Percentiles rank a stretch among this genome's conserved stretches.
phyloP scores from a whole-genome alignment of 2,113 vertebrate genomes.

The Sylvilagus bachmani region DNA sequence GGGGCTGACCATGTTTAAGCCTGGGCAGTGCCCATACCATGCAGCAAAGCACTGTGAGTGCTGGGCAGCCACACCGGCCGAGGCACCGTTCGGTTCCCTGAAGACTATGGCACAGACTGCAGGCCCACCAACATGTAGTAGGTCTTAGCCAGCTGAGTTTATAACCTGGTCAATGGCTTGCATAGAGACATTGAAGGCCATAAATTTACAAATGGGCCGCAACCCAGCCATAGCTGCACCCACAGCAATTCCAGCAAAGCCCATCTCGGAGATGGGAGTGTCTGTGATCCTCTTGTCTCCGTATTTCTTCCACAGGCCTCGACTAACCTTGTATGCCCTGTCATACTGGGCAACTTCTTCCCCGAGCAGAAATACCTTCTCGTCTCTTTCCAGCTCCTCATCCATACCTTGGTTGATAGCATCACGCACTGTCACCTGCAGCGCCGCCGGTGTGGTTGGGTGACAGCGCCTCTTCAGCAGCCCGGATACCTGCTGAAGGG shows the following conservation, averaged over 20 bases:
- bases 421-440: slow-evolving; percentile 97
- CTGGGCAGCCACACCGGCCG: slow-evolving; percentile 95
- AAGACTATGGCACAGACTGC: slow-evolving; percentile 96
- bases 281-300: slow-evolving; percentile 98
- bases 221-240: slow-evolving; percentile 98
- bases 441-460: no score
- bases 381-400: slow-evolving; percentile 98
- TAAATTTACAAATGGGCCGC: slow-evolving; percentile 98
- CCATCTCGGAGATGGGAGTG: slow-evolving; percentile 99
- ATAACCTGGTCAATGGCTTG: slow-evolving; percentile 99
- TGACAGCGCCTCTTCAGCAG: slow-evolving; percentile 90
- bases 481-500: slow-evolving; percentile 82
- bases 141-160: slow-evolving; percentile 98
- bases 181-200: slow-evolving; percentile 99
- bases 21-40: slow-evolving; percentile 98
- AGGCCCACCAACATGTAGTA: slow-evolving; percentile 96
- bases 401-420: slow-evolving; percentile 98
- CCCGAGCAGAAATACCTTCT: slow-evolving; percentile 95
- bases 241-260: slow-evolving; percentile 97
- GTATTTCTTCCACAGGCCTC: slow-evolving; percentile 99
- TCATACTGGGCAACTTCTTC: slow-evolving; percentile 99
- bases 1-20: slow-evolving; percentile 97
- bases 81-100: slow-evolving; percentile 95
- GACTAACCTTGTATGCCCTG: slow-evolving; percentile 98
- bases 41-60: slow-evolving; percentile 99